Evolutionary conservation across 2,797 vertebrate genomes (phyloP).

Genomic region (Hybognathus amarus): DNA sequence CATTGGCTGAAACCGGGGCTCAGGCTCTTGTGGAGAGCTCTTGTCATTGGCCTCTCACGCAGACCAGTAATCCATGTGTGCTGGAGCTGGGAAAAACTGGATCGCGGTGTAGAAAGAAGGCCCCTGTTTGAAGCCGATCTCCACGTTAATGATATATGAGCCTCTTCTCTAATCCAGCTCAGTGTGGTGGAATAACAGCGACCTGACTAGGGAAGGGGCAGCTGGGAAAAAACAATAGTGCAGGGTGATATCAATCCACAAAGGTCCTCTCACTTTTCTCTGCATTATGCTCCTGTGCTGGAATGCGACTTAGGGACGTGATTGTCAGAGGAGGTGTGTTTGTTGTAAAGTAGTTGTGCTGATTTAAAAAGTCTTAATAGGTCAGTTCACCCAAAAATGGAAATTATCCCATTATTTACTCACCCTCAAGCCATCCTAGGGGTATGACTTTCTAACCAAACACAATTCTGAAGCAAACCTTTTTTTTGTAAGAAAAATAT

Average conservation of each 20-base stretch:
- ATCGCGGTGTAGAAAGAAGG: conserved; percentile 73
- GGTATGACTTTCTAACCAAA: too few relatives aligned
- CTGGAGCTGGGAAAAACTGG: conserved; percentile 78
- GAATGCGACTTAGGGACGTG: conserved; percentile 55
- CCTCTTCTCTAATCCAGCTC: conserved; percentile 60
- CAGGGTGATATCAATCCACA: conserved; percentile 70
- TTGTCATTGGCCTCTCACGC: conserved; percentile 64
- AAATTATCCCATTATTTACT: too few relatives aligned
- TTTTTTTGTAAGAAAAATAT: too few relatives aligned
- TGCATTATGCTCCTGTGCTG: conserved; percentile 55
- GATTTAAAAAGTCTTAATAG: conserved; percentile 1
- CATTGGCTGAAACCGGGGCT: conserved; percentile 62
- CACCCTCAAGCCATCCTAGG: too few relatives aligned
- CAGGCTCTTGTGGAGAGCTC: conserved; percentile 66
- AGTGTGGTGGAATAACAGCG: conserved; percentile 64
- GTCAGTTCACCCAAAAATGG: too few relatives aligned
- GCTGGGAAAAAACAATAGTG: conserved; percentile 67
- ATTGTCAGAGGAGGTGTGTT: conserved; percentile 7
- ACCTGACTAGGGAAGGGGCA: conserved; percentile 62
- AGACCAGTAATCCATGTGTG: conserved; percentile 64
- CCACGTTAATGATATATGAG: conserved; percentile 79
- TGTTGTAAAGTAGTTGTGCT: conserved; percentile 22
- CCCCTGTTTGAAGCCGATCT: conserved; percentile 78
- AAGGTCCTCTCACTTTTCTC: conserved; percentile 56
- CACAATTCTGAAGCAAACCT: too few relatives aligned